A percentile compares a stretch with the other conserved stretches of the same genome.
Evolutionary conservation across 2,797 vertebrate species (phyloP).

Genomic region (Xiphorhynchus erythropygius): DNA sequence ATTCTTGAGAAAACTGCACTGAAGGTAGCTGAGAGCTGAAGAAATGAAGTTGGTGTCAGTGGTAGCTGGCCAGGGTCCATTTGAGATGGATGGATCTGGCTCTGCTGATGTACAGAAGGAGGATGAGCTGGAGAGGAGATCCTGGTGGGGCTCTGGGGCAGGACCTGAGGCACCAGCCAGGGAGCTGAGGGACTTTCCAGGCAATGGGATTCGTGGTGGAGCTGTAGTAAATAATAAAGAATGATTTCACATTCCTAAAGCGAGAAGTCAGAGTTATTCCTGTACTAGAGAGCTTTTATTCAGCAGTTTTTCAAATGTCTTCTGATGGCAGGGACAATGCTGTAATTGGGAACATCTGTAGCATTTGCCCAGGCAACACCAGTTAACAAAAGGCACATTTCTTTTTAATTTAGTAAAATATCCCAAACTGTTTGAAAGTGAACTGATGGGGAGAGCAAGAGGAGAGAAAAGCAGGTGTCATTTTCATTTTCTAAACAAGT

Average conservation of each 20-base stretch:
- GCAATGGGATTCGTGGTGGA: background rate
- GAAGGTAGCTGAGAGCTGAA: background rate
- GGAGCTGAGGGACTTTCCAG: background rate
- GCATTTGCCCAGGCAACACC: background rate
- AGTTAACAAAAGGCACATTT: background rate
- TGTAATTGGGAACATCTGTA: background rate
- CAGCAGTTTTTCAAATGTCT: background rate
- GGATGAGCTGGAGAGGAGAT: background rate
- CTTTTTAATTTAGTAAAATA: background rate
- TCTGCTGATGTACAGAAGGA: background rate
- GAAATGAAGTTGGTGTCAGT: background rate
- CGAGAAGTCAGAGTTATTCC: background rate
- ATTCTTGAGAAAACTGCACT: background rate
- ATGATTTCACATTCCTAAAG: background rate
- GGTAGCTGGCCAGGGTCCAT: background rate
- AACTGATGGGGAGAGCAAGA: background rate
- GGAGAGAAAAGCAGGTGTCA: background rate
- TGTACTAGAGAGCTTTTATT: background rate
- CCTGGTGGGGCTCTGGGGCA: background rate
- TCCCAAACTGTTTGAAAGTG: background rate
- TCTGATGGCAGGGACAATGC: background rate
- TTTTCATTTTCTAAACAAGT: conserved; percentile 44
- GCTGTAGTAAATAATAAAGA: background rate
- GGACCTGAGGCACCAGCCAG: background rate
- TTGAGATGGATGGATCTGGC: background rate